Evolutionary conservation across 2,113 vertebrate species (phyloP).

Genomic region (Platysternon megacephalum): DNA sequence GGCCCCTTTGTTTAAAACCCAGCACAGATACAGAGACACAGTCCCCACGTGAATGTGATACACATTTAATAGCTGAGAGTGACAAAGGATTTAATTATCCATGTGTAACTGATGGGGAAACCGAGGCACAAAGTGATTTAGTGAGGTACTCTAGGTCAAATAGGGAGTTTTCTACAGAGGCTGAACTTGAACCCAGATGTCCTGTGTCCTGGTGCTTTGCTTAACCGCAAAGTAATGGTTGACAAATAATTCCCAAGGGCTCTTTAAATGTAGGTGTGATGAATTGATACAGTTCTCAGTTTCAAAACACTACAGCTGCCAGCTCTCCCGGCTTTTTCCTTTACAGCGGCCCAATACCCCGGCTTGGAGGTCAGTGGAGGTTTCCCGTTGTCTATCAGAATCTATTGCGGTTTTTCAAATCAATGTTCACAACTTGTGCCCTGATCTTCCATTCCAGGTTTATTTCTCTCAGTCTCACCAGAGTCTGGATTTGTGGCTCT

Average conservation of each 20-base stretch:
- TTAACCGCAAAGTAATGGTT: background rate
- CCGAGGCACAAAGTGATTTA: background rate
- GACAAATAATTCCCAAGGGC: background rate
- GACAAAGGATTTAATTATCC: background rate
- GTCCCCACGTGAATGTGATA: background rate
- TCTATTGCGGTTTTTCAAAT: no score
- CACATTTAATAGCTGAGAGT: background rate
- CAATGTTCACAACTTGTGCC: no score
- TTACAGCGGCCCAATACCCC: rapidly evolving
- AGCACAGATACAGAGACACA: background rate
- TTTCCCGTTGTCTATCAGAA: no score
- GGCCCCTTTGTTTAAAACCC: background rate
- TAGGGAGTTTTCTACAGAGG: background rate
- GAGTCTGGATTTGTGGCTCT: no score
- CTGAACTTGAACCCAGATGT: background rate
- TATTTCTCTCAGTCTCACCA: no score
- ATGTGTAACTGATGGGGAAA: background rate
- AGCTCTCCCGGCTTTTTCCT: background rate
- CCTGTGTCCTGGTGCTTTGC: background rate
- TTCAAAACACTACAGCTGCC: background rate
- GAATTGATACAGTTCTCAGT: background rate
- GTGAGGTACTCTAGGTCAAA: background rate
- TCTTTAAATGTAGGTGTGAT: background rate
- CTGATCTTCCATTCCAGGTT: no score
- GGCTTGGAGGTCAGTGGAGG: rapidly evolving